Conservation (phyloP, 2,888 invertebrate species). For the Epinotia ramella region DNA sequence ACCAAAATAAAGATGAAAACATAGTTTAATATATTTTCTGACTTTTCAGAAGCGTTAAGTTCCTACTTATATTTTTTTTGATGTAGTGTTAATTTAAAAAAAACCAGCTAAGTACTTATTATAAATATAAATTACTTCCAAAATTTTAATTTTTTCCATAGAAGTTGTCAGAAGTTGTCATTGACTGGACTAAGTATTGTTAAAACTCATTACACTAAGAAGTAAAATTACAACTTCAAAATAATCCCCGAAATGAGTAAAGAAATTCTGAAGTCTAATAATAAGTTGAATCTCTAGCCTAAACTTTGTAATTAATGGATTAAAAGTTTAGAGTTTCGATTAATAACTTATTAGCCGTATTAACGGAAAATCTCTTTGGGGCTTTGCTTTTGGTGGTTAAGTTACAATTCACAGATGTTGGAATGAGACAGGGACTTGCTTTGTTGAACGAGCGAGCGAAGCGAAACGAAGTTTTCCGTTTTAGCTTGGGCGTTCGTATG, state of each 20-base stretch:
- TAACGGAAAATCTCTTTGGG: conserved; percentile 4
- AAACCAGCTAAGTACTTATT: too few species aligned
- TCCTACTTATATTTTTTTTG: too few species aligned
- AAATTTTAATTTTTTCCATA: too few species aligned
- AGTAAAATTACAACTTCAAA: conserved; percentile 17
- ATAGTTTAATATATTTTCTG: too few species aligned
- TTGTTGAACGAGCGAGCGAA: too few species aligned
- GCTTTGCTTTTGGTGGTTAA: neutral
- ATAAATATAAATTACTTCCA: too few species aligned
- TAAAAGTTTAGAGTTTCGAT: conserved; percentile 20
- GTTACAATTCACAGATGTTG: neutral
- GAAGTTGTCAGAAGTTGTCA: too few species aligned
- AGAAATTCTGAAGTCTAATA: conserved; percentile 22
- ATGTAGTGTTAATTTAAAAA: too few species aligned
- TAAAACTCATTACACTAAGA: neutral
- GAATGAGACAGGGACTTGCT: neutral
- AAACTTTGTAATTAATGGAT: conserved; percentile 36
- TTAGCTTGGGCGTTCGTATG: too few species aligned
- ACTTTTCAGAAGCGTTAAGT: too few species aligned
- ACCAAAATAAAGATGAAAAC: too few species aligned
- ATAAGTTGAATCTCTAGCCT: conserved; percentile 25
- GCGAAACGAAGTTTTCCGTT: too few species aligned
- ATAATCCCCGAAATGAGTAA: conserved; percentile 11
- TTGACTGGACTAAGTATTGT: neutral
- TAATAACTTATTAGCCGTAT: conserved; percentile 12